Evolutionary conservation across 2,797 vertebrate genomes (phyloP).

Genomic region (Morus bassanus): DNA sequence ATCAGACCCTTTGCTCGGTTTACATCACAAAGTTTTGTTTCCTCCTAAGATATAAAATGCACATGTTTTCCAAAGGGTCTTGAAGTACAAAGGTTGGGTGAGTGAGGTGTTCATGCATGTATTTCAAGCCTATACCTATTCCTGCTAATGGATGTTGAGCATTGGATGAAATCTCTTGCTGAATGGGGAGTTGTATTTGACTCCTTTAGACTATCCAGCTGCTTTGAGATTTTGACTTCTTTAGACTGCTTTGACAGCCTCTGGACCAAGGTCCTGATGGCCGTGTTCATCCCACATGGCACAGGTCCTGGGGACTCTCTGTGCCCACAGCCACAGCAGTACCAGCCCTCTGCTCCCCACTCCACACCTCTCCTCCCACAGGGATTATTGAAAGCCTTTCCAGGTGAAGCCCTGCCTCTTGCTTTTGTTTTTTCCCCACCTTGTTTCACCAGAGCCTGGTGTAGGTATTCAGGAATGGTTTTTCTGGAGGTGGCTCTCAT

Average conservation of each 20-base stretch:
- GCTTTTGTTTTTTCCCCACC: constrained; percentile 50
- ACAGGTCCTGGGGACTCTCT: accelerated
- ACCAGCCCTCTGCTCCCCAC: not conserved
- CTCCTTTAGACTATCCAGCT: accelerated
- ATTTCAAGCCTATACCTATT: not conserved
- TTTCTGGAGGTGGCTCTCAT: constrained; percentile 60
- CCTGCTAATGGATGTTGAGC: not conserved
- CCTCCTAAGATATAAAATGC: not conserved
- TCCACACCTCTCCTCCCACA: not conserved
- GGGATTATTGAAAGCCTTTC: not conserved
- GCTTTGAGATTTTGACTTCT: not conserved
- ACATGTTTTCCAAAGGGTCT: not conserved
- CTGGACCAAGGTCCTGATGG: not conserved
- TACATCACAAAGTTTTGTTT: not conserved
- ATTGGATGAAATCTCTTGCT: not conserved
- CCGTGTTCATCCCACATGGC: not conserved
- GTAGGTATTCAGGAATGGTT: not conserved
- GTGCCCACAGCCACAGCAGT: accelerated
- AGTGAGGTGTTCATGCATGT: not conserved
- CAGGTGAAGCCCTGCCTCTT: not conserved
- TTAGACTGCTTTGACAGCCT: not conserved
- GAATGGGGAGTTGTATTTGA: not conserved
- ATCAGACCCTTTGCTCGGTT: not conserved
- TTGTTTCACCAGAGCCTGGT: not conserved
- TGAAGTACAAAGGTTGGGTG: not conserved